Percentiles rank a stretch among this genome's conserved stretches.
Conservation (phyloP, 2,113 vertebrate species). For the Lophura nycthemera region DNA sequence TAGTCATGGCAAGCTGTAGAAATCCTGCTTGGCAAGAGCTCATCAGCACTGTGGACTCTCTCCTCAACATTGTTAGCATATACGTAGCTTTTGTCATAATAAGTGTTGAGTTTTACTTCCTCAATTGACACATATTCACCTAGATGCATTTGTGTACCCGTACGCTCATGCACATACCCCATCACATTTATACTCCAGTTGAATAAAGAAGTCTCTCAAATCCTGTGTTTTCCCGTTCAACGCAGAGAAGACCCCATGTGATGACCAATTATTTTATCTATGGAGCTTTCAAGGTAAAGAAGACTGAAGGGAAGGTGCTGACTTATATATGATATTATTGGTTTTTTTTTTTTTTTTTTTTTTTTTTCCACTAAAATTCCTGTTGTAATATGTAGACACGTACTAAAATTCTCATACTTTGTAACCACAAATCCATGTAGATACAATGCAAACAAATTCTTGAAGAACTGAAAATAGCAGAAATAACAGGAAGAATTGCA, state of each 20-base stretch:
- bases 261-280: neutral
- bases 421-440: neutral
- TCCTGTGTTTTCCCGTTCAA: neutral
- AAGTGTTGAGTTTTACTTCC: neutral
- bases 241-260: neutral
- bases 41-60: neutral
- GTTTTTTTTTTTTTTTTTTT: neutral
- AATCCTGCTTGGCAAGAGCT: neutral
- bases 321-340: neutral
- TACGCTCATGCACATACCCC: rapidly evolving
- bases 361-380: neutral
- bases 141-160: neutral
- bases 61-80: neutral
- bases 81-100: neutral
- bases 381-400: neutral
- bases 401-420: neutral
- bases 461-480: neutral
- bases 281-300: neutral
- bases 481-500: neutral
- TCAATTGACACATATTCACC: neutral
- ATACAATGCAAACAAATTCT: neutral
- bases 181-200: neutral
- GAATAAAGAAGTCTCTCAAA: neutral
- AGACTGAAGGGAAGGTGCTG: neutral
- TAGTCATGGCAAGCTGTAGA: rapidly evolving